phyloP scores from a whole-genome alignment of 2,888 invertebrate species.

The Aquatica leii region DNA sequence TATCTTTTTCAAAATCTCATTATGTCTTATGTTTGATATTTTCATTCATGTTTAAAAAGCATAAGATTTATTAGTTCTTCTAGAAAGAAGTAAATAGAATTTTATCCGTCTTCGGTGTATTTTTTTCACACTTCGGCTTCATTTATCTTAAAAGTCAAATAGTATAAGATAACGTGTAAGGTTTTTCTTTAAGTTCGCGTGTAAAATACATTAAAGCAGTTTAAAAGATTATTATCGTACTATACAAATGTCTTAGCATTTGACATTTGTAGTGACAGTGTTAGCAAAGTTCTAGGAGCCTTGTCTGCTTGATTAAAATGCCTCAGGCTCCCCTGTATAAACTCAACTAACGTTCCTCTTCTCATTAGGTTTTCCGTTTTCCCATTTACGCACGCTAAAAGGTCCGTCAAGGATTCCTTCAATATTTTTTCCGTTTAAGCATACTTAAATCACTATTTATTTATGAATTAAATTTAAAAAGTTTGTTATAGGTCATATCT shows the following conservation, averaged over 20 bases:
- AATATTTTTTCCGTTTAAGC: constrained; percentile 24
- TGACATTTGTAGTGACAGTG: constrained; percentile 49
- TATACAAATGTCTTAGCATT: constrained; percentile 52
- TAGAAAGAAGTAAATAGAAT: background rate
- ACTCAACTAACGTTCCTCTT: constrained; percentile 31
- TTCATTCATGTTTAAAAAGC: too few species aligned
- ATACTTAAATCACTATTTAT: background rate
- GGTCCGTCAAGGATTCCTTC: constrained; percentile 10
- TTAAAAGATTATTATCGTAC: constrained; percentile 50
- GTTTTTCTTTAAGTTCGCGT: constrained; percentile 22
- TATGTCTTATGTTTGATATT: background rate
- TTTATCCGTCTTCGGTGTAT: background rate
- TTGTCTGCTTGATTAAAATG: constrained; percentile 53
- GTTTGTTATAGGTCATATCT: too few species aligned
- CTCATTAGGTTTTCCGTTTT: constrained; percentile 38
- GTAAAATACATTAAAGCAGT: constrained; percentile 26
- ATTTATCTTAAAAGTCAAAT: constrained; percentile 9
- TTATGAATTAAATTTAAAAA: background rate
- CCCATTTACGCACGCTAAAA: constrained; percentile 30
- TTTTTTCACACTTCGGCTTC: background rate
- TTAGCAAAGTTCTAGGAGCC: constrained; percentile 40
- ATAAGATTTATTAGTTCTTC: too few species aligned
- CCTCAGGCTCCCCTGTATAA: constrained; percentile 40
- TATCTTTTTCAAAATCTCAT: too few species aligned
- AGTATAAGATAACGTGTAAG: constrained; percentile 18